A percentile compares a stretch with the other conserved stretches of the same genome.
These are phyloP conservation scores for Muricea muricata DNA, from an alignment of 92 coral and sea anemone genomes.

Conservation along the genomic window DNA sequence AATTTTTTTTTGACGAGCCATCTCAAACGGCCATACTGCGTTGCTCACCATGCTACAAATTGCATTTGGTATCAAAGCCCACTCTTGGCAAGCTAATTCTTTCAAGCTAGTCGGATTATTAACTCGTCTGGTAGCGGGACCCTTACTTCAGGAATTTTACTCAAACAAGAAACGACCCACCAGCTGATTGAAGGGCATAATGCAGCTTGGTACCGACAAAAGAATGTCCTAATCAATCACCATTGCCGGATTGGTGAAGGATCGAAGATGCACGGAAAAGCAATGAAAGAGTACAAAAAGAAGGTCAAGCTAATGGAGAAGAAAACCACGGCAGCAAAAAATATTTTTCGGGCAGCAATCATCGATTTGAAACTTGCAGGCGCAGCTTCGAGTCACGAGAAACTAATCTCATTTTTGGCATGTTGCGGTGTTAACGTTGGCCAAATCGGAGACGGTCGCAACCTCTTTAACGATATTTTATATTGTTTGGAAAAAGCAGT, in stretches of 20 bases:
- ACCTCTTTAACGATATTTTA: conserved; percentile 32
- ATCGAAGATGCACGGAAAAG: conserved; percentile 7
- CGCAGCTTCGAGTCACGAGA: conserved; percentile 43
- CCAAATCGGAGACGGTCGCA: conserved; percentile 39
- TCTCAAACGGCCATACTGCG: conserved; percentile 7
- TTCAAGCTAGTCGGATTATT: no score
- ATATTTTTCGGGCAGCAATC: conserved; percentile 47
- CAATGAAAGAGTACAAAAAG: conserved; percentile 42
- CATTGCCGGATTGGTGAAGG: conserved; percentile 18
- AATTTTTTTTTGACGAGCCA: background rate
- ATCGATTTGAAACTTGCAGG: conserved; percentile 44
- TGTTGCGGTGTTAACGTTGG: conserved; percentile 19
- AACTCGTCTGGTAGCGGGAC: conserved; percentile 6
- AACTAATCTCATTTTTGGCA: conserved; percentile 18
- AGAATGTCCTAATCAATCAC: conserved; percentile 41
- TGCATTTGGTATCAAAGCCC: no score
- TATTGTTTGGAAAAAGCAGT: conserved; percentile 25
- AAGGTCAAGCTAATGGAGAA: conserved; percentile 36
- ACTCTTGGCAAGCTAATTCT: background rate
- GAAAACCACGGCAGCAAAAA: conserved; percentile 41
- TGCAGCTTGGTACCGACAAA: conserved; percentile 44
- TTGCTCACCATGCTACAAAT: no score
- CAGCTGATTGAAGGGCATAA: conserved; percentile 48
- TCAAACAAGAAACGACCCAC: conserved; percentile 44
- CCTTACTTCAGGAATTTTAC: conserved; percentile 7